phyloP scores from a whole-genome alignment of 2,888 invertebrate genomes.

The Deilephila porcellus region DNA sequence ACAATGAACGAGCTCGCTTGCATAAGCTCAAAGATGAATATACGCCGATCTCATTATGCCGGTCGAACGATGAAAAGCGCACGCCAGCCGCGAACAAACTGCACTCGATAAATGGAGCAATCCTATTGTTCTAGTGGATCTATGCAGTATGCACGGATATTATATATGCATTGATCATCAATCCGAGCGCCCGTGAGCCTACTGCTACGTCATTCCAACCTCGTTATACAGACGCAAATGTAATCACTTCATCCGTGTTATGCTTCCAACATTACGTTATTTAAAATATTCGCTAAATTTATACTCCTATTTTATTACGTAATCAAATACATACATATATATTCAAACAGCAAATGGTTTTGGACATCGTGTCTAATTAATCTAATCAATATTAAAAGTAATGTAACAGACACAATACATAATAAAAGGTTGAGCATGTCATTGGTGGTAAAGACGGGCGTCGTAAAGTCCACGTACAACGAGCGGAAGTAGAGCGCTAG shows the following conservation, averaged over 20 bases:
- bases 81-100: conserved; percentile 49
- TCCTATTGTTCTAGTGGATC: conserved; percentile 56
- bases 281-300: too few species aligned
- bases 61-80: conserved; percentile 65
- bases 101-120: conserved; percentile 65
- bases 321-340: too few species aligned
- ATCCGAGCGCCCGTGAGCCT: background rate
- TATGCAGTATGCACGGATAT: conserved; percentile 14
- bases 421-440: background rate
- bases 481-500: conserved; percentile 72
- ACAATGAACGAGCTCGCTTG: conserved; percentile 47
- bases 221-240: background rate
- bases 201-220: background rate
- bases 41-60: conserved; percentile 68
- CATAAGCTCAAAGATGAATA: conserved; percentile 57
- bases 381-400: background rate
- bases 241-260: too few species aligned
- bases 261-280: too few species aligned
- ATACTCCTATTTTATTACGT: too few species aligned
- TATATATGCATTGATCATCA: background rate
- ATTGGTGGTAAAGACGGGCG: conserved; percentile 34
- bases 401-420: background rate
- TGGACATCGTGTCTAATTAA: too few species aligned
- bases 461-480: conserved; percentile 53
- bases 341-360: too few species aligned